phyloP scores from a whole-genome alignment of 2,113 vertebrate genomes.

The Phalacrocorax pelagicus region DNA sequence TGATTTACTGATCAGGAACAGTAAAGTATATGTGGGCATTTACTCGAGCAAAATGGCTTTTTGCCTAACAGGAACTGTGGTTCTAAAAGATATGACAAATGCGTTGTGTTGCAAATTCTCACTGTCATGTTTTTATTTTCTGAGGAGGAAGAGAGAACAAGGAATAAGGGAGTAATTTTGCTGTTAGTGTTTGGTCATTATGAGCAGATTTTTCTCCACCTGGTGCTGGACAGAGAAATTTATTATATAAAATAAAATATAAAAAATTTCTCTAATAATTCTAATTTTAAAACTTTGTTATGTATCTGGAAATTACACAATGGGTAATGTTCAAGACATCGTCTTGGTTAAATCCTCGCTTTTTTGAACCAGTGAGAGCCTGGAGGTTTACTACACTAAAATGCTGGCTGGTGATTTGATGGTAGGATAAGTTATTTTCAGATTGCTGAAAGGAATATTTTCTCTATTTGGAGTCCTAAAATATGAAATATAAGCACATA shows the following conservation, averaged over 20 bases:
- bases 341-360: background rate
- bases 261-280: background rate
- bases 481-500: background rate
- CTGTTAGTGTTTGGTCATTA: background rate
- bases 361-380: background rate
- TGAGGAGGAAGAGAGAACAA: background rate
- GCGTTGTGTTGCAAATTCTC: background rate
- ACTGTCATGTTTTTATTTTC: too few relatives aligned
- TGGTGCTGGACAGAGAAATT: background rate
- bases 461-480: background rate
- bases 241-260: background rate
- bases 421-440: background rate
- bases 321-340: background rate
- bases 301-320: background rate
- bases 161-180: background rate
- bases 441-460: background rate
- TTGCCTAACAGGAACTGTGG: constrained; percentile 2
- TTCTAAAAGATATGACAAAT: background rate
- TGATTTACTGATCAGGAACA: background rate
- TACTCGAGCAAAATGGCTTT: background rate
- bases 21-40: background rate
- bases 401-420: background rate
- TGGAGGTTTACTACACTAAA: background rate
- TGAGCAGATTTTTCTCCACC: background rate
- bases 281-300: background rate